Base-by-base conservation (phyloP, 2,888 invertebrate species). In the Leptopilina syphax region DNA sequence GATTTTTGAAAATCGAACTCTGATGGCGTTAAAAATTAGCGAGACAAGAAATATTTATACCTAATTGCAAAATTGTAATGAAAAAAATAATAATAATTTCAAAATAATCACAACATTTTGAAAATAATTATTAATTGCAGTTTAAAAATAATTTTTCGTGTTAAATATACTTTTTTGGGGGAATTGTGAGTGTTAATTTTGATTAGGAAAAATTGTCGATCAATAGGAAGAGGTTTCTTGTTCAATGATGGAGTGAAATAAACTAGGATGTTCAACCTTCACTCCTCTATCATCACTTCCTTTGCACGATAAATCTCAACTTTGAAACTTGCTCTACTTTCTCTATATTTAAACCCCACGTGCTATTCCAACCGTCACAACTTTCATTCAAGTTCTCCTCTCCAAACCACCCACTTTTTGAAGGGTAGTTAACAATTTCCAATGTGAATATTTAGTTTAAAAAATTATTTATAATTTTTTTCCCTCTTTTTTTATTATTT, bases 311-410 rank as follows among this genome's bases (percentile, higher is more conserved):
- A 70, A 70, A 70, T 70, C 34, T 13, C 13, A 54, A 57, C 70
- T 57, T 70, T 27, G 54, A 70, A 70, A 70, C 50, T 70, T 34
- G 70, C 54, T 70, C 70, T 70, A 70, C 13, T 70, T 70, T 70
- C 27, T 70, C 70, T 70, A 57, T 70, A 54, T 70, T 70, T 70
- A 70, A 70, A 70, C 54, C 34, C 73, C 57, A 73, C 57, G 73
- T 73, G 57, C 41, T 41, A 57, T 27, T 57, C n/a, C 34, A 57
- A 73, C 34, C 57, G 57, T 54, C 34, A 73, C 73, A 73, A 73
- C 34, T 73, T 57, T 73, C 73, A 73, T 73, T 73, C 73, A 73
- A 73, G 57, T 73, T 73, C 34, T 54, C 27, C 44, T 13, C 13
- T 6, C 54, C 70, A 24, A n/a, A 60, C 18, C 63, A 6, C 9